phyloP scores from a whole-genome alignment of 1,140 invertebrate species.

The Papilio glaucus region DNA sequence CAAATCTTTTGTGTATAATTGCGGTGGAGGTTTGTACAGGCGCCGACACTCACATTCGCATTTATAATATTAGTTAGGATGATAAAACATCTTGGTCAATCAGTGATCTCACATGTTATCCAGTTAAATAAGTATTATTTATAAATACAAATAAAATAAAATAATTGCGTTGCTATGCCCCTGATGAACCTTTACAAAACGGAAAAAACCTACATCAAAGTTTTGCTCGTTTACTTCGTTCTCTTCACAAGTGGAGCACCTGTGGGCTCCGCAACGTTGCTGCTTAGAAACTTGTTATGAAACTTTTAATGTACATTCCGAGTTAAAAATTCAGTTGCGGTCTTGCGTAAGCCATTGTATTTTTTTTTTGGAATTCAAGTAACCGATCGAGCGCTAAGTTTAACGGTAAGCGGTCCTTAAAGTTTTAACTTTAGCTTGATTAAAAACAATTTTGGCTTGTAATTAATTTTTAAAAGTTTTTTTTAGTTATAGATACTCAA shows the following conservation, averaged over 20 bases:
- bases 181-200: slow-evolving; percentile 4
- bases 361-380: background rate
- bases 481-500: too few species aligned
- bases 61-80: too few species aligned
- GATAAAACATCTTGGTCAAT: too few species aligned
- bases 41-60: too few species aligned
- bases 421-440: background rate
- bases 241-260: background rate
- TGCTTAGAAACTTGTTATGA: slow-evolving; percentile 24
- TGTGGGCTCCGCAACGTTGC: slow-evolving; percentile 25
- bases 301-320: slow-evolving; percentile 20
- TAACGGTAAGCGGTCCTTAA: background rate
- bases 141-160: background rate
- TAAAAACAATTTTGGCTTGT: background rate
- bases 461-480: background rate
- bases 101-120: too few species aligned
- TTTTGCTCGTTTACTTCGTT: background rate
- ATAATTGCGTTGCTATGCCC: background rate
- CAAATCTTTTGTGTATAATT: too few species aligned
- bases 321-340: slow-evolving; percentile 27
- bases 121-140: background rate
- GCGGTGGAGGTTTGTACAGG: too few species aligned
- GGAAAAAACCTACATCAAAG: slow-evolving; percentile 8
- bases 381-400: background rate
- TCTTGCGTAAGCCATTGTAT: background rate